Base-by-base conservation (phyloP, 2,888 invertebrate genomes). In the Netelia fuscicornis region DNA sequence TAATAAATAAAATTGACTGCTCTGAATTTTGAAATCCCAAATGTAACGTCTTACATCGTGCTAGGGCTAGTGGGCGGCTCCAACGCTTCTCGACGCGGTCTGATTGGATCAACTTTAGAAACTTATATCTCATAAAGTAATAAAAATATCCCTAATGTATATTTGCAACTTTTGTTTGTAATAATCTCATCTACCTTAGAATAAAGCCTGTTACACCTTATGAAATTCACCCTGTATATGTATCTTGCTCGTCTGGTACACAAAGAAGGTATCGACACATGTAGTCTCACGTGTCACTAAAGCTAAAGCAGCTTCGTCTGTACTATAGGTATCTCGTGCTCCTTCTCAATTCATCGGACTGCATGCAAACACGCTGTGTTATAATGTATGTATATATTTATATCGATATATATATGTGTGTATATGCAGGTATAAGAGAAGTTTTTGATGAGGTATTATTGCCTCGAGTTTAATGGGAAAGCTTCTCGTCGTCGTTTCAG, bases 381-480 rank as follows among this genome's bases (percentile, higher is more conserved):
- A 17, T 17, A 37, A 48, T 48, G 48, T n/a, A 56, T 20, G 48
- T 11, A 67, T 30, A 30, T 30, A 30, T 30, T 30, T 5, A 25
- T 23, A 10, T n/a, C 5, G 30, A 11, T 62, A 62, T 60, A 23
- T 6, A 11, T 70, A 54, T 70, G 10, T 25, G 25, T 25, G 25
- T 2, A 25, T 25, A 25, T 25, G 25, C 25, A 25, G 25, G 25
- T 8, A 70, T 54, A 54, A 25, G 10, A 44, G 13, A 76, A 76
- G 56, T 76, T 64, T 64, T 81, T 76, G 64, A 81, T 68, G 70
- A 76, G 60, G 64, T 76, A 64, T 70, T 70, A 70, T 75, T 76
- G 70, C 75, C 48, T 23, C 58, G 44, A 70, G 70, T 75, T 83
- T 79, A 79, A 79, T 83, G 68, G 79, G 37, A 83, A 83, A 75